Evolutionary conservation across 2,113 vertebrate species (phyloP).

Genomic region (Procapra przewalskii): DNA sequence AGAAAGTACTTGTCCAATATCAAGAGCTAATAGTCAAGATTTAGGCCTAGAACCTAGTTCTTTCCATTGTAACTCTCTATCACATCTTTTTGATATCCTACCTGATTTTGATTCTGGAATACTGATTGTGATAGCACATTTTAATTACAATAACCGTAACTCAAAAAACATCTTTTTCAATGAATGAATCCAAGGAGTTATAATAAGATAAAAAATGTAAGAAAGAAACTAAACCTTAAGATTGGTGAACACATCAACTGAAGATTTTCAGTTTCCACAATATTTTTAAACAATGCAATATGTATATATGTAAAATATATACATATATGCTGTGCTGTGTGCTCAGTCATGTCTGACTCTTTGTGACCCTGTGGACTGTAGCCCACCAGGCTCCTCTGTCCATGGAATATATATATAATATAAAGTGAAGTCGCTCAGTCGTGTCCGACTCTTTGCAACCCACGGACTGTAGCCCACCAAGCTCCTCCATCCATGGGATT

Average conservation of each 20-base stretch:
- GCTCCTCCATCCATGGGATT: no score
- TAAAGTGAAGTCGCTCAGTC: background rate
- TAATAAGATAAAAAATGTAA: background rate
- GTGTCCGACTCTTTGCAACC: no score
- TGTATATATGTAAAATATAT: background rate
- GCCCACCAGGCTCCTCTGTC: background rate
- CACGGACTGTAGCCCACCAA: no score
- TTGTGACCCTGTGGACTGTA: background rate
- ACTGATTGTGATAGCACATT: background rate
- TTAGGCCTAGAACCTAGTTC: background rate
- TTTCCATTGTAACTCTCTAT: background rate
- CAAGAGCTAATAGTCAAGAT: background rate
- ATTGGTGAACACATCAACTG: background rate
- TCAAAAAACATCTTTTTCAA: background rate
- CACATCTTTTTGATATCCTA: background rate
- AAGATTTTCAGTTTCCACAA: background rate
- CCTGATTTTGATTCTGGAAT: background rate
- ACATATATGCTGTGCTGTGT: background rate
- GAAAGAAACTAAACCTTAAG: background rate
- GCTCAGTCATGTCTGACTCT: background rate
- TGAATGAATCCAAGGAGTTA: background rate
- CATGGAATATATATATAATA: background rate
- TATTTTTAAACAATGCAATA: background rate
- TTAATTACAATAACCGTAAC: background rate
- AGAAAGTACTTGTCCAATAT: background rate